Evolutionary conservation across 2,797 vertebrate species (phyloP).

Genomic region (Trachurus trachurus): DNA sequence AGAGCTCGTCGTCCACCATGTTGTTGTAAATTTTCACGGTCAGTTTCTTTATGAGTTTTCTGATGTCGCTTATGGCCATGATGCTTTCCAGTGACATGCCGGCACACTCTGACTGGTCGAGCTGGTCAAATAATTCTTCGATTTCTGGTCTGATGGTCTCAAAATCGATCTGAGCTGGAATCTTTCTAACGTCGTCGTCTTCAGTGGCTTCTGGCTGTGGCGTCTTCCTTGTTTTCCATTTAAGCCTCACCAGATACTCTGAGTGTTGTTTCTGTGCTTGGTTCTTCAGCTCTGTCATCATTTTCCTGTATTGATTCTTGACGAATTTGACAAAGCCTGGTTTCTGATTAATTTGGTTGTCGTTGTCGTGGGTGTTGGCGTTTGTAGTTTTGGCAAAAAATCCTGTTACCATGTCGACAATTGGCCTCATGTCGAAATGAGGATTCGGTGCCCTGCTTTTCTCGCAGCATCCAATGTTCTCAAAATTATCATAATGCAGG

Average conservation of each 20-base stretch:
- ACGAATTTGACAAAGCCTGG: background rate
- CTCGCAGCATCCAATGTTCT: too few relatives aligned
- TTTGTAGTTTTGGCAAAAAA: background rate
- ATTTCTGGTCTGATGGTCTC: background rate
- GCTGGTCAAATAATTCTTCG: background rate
- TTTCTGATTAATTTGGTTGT: background rate
- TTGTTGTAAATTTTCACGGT: too few relatives aligned
- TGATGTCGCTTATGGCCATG: too few relatives aligned
- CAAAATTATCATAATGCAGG: background rate
- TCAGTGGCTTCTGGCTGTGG: background rate
- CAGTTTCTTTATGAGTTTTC: too few relatives aligned
- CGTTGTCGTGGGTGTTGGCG: too few relatives aligned
- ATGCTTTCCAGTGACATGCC: too few relatives aligned
- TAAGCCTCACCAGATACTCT: background rate
- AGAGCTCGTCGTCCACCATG: too few relatives aligned
- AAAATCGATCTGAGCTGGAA: background rate
- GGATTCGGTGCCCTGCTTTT: background rate
- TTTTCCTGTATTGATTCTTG: background rate
- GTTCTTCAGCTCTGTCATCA: background rate
- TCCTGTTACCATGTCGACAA: background rate
- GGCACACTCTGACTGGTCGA: background rate
- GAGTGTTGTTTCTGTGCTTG: fast-evolving
- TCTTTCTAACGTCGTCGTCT: too few relatives aligned
- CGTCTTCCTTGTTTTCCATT: too few relatives aligned
- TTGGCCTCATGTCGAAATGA: background rate